Conservation (phyloP, 92 coral and sea anemone genomes). For the Phenganax stokvisi region DNA sequence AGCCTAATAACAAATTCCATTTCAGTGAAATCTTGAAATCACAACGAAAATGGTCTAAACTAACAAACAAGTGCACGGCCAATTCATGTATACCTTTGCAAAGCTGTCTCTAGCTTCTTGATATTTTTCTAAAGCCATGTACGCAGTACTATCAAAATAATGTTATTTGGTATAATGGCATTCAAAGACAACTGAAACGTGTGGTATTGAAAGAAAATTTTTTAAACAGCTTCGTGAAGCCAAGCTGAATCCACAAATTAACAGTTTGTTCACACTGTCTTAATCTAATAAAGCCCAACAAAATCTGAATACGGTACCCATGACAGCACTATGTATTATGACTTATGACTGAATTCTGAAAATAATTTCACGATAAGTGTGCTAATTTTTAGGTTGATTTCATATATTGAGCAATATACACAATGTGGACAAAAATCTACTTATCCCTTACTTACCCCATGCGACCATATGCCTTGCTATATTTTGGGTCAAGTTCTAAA, state of each 20-base stretch:
- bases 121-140: conserved; percentile 69
- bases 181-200: neutral
- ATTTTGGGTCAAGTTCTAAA: conserved; percentile 70
- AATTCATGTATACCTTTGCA: conserved; percentile 53
- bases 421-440: neutral
- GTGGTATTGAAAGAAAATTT: neutral
- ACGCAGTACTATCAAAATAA: conserved; percentile 60
- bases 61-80: neutral
- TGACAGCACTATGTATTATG: no score
- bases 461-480: conserved; percentile 92
- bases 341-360: no score
- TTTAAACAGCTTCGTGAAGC: no score
- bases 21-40: neutral
- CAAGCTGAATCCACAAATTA: no score
- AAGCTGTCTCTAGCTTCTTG: conserved; percentile 78
- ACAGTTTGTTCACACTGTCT: no score
- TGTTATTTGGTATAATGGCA: no score
- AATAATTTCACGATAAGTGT: no score
- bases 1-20: conserved; percentile 51
- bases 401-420: neutral
- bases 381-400: neutral
- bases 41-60: neutral
- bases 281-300: no score
- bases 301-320: no score
- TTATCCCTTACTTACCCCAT: conserved; percentile 66